Evolutionary conservation across 2,797 vertebrate genomes (phyloP), one percentile per base, ranked within the genome.

Genomic region (Sylvia borin): DNA sequence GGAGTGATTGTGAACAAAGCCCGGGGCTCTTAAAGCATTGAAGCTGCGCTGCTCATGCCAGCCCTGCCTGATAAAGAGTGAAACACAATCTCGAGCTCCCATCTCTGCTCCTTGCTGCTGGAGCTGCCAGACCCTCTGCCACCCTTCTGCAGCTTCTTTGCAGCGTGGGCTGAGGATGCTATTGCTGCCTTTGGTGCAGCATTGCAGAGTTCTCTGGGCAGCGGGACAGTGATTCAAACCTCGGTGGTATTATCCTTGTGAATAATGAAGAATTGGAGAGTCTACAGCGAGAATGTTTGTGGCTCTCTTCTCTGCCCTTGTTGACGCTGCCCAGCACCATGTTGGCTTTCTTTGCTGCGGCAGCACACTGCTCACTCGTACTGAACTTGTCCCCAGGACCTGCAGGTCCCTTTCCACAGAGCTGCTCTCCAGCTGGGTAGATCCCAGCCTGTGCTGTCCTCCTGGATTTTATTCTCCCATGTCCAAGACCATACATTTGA

Each of bases 1-100:
- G 94, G 92, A 95, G 95, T 88, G 81, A 92, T 66, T 93, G 89
- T 2, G 48, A 95, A 92, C 87, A 85, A 93, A 95, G 95, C 94
- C 95, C 42, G 60, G 95, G 96, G 92, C 91, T 85, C 91, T 93
- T 77, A 57, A 95, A 94, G 84, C 89, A 77, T 26, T 9, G 74
- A 81, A 88, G 66, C 88, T 92, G 9, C 7, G 1, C 91, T 62
- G 68, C 89, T 94, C 27, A 16, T 73, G 76, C 67, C 84, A 85
- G 57, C 60, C 51, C 57, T 93, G 71, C 34, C 81, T 88, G 93
- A 67, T 82, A 90, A 90, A 93, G 85, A 94, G 12, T 0, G 3
- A 77, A 91, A 51, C 51, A 74, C 71, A 91, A 25, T 67, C 79
- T 60, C 10, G 5, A 88, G 47, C 66, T 89, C 70, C 50, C 22